These are phyloP conservation scores for Perca schrenkii DNA, from an alignment of 2,113 vertebrate species.

Conservation along the genomic window DNA sequence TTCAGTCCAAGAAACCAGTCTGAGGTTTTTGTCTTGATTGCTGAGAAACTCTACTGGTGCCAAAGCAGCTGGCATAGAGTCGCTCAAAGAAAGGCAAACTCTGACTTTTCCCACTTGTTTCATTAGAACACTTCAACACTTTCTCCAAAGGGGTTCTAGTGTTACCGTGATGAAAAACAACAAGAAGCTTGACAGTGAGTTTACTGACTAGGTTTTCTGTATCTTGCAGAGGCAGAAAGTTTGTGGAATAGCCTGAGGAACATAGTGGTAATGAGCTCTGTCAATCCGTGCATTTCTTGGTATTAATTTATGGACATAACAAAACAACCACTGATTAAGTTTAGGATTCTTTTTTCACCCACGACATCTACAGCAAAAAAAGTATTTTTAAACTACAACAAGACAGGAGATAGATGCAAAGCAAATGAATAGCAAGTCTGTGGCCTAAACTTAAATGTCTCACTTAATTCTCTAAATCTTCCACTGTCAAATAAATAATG, in stretches of 20 bases:
- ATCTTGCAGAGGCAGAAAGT: background rate
- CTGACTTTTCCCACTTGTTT: conserved; percentile 21
- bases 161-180: conserved; percentile 12
- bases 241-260: background rate
- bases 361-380: background rate
- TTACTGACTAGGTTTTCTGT: background rate
- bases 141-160: conserved; percentile 20
- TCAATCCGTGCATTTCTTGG: background rate
- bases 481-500: conserved; percentile 59
- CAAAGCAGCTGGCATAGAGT: conserved; percentile 37
- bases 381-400: background rate
- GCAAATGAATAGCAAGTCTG: conserved; percentile 23
- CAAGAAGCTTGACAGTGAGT: background rate
- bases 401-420: background rate
- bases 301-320: background rate
- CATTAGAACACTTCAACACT: conserved; percentile 29
- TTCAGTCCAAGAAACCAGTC: conserved; percentile 10
- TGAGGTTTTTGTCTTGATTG: conserved; percentile 41
- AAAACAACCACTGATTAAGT: background rate
- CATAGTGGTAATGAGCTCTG: background rate
- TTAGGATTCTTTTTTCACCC: background rate
- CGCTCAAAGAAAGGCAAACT: conserved; percentile 15
- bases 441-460: conserved; percentile 46
- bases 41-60: conserved; percentile 23
- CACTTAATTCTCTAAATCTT: conserved; percentile 50